Evolutionary conservation across 2,797 vertebrate genomes (phyloP).

Genomic region (Intellagama lesueurii): DNA sequence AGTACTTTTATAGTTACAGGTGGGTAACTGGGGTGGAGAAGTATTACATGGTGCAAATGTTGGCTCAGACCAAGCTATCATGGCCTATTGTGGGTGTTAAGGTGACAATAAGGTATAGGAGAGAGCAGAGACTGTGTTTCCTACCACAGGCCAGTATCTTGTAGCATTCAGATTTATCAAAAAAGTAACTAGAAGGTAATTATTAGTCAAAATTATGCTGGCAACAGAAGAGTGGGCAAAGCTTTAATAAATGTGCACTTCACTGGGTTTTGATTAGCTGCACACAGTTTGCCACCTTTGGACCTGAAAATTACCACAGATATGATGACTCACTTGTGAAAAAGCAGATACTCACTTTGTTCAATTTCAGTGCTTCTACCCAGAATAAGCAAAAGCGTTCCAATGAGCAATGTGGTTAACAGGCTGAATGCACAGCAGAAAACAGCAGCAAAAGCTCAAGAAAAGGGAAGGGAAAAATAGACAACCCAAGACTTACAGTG

Average conservation of each 20-base stretch:
- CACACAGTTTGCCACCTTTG: not conserved
- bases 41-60: not conserved
- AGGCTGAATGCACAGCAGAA: not conserved
- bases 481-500: not conserved
- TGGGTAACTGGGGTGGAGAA: not conserved
- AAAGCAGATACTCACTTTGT: not conserved
- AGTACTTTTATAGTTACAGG: not conserved
- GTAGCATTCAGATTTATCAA: not conserved
- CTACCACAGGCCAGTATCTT: not conserved
- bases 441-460: not conserved
- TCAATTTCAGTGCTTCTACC: no score
- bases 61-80: not conserved
- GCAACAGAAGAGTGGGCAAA: not conserved
- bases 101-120: not conserved
- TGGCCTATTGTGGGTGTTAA: not conserved
- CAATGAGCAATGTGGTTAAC: not conserved
- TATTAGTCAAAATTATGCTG: not conserved
- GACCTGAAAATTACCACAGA: not conserved
- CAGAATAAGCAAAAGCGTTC: not conserved
- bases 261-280: not conserved
- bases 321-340: not conserved
- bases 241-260: no score
- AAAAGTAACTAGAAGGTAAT: not conserved
- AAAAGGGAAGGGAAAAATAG: not conserved
- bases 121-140: not conserved